These are phyloP conservation scores for Fragum fragum DNA, from an alignment of 2,888 invertebrate species.

Conservation along the genomic window DNA sequence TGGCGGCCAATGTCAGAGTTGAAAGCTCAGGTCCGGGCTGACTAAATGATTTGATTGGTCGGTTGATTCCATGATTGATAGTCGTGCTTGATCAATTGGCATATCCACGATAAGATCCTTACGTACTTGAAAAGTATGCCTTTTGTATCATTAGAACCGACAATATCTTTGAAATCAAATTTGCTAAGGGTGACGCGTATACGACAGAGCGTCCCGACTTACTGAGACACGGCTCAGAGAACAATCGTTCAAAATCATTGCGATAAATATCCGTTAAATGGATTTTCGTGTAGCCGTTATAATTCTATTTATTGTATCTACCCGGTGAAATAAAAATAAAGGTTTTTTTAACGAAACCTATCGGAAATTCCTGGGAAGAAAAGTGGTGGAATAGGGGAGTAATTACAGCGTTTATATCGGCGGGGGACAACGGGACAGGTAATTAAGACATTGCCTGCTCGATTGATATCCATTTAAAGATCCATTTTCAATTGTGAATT, in stretches of 20 bases:
- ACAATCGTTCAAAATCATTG: constrained; percentile 12
- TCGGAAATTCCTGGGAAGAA: constrained; percentile 58
- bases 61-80: no score
- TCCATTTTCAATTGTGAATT: constrained; percentile 57
- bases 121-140: no score
- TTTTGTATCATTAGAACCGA: no score
- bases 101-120: no score
- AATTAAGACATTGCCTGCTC: constrained; percentile 54
- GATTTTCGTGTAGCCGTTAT: constrained; percentile 51
- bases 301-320: constrained; percentile 57
- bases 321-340: constrained; percentile 54
- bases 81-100: no score
- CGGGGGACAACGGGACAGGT: constrained; percentile 38
- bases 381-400: constrained; percentile 60
- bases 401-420: constrained; percentile 59
- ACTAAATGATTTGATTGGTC: no score
- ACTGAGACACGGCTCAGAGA: constrained; percentile 9
- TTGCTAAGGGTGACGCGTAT: neutral
- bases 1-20: no score
- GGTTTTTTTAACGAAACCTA: constrained; percentile 50
- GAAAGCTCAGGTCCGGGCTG: no score
- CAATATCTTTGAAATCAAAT: no score
- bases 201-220: neutral
- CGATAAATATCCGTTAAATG: constrained; percentile 55
- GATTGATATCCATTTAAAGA: constrained; percentile 64